Evolutionary conservation across 2,113 vertebrate species (phyloP).

Genomic region (Capreolus pygargus): DNA sequence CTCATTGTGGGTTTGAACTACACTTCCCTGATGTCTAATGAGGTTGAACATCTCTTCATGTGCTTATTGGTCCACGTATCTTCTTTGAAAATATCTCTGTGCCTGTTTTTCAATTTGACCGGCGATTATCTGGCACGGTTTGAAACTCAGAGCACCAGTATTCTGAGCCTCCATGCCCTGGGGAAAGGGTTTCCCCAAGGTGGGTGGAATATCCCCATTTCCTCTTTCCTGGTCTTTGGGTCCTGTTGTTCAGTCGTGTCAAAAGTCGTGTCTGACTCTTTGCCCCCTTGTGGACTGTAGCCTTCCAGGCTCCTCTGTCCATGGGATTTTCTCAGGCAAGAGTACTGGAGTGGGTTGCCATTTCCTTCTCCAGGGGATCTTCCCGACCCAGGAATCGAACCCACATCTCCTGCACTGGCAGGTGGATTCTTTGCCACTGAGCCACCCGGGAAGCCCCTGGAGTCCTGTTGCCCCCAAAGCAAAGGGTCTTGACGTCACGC

Average conservation of each 20-base stretch:
- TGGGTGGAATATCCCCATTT: fast-evolving
- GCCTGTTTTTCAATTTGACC: neutral
- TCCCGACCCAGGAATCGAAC: neutral
- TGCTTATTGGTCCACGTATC: neutral
- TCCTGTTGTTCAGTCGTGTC: neutral
- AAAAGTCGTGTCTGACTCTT: neutral
- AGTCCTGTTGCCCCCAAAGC: fast-evolving
- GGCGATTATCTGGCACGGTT: fast-evolving
- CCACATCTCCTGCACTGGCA: neutral
- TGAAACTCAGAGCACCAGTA: neutral
- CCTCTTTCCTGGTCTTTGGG: neutral
- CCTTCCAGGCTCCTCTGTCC: neutral
- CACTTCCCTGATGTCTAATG: neutral
- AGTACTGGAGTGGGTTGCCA: neutral
- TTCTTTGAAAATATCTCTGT: neutral
- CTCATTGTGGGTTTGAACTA: neutral
- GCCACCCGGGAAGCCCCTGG: neutral
- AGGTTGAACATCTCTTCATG: neutral
- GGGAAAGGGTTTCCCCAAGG: neutral
- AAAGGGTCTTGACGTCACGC: fast-evolving
- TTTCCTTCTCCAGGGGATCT: neutral
- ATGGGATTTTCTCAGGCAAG: neutral
- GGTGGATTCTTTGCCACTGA: neutral
- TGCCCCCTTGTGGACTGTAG: neutral
- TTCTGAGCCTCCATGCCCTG: fast-evolving